Evolutionary conservation across 2,113 vertebrate genomes (phyloP).

Genomic region (Indri indri): DNA sequence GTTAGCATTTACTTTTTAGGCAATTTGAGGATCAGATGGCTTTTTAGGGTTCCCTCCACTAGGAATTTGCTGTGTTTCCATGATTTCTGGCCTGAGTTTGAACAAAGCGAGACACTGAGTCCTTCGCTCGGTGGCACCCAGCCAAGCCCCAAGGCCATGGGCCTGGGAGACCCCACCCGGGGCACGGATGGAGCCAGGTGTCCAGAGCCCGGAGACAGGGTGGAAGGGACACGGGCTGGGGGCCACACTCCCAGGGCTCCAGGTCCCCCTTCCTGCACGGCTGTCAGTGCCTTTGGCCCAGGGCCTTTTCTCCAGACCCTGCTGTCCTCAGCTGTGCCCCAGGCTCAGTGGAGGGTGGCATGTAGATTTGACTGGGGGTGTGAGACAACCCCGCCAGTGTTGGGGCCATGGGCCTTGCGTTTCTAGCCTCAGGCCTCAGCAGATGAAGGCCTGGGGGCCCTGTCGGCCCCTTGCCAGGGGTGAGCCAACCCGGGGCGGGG

Average conservation of each 20-base stretch:
- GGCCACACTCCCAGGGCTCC: too few species aligned
- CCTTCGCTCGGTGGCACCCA: not conserved
- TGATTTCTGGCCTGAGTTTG: not conserved
- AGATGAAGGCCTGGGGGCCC: conserved; percentile 62
- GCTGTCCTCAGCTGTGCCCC: not conserved
- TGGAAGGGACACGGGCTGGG: too few species aligned
- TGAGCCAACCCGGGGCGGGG: not conserved
- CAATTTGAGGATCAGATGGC: not conserved
- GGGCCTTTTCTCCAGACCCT: not conserved
- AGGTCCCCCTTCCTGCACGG: not conserved
- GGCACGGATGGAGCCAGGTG: not conserved
- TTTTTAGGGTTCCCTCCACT: not conserved
- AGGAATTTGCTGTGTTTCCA: not conserved
- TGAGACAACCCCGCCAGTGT: not conserved
- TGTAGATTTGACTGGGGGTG: not conserved
- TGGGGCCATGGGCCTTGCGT: not conserved
- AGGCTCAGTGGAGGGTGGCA: not conserved
- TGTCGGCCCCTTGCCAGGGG: conserved; percentile 47
- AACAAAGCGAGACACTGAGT: not conserved
- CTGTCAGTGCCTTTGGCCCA: accelerated
- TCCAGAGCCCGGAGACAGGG: not conserved
- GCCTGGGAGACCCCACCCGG: not conserved
- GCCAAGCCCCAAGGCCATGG: not conserved
- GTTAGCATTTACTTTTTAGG: not conserved
- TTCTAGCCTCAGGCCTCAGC: conserved; percentile 51